These are phyloP conservation scores for Azemiops feae DNA, from an alignment of 2,113 vertebrate genomes.

Conservation along the genomic window DNA sequence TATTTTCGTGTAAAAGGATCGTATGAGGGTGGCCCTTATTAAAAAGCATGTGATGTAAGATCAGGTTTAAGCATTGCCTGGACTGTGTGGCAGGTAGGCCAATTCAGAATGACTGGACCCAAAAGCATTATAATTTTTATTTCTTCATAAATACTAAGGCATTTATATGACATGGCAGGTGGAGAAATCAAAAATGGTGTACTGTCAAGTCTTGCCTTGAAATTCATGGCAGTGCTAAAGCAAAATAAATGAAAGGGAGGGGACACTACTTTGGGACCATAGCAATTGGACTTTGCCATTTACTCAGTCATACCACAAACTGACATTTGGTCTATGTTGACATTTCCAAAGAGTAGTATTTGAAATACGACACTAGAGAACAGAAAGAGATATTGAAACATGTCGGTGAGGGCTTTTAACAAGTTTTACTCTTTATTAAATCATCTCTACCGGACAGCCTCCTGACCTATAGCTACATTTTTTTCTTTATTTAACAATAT, in stretches of 20 bases:
- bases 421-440: not conserved
- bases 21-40: not conserved
- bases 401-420: not conserved
- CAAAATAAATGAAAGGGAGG: not conserved
- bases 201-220: not conserved
- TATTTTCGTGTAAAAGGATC: not conserved
- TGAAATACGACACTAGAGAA: not conserved
- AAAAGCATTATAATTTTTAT: not conserved
- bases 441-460: not conserved
- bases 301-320: not conserved
- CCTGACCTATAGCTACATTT: not conserved
- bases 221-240: not conserved
- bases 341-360: not conserved
- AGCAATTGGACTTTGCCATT: not conserved
- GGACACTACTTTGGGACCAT: not conserved
- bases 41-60: not conserved
- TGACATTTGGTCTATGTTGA: not conserved
- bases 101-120: not conserved
- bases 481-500: not conserved
- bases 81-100: not conserved
- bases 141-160: not conserved
- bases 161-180: not conserved
- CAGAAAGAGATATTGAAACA: not conserved
- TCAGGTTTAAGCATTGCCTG: not conserved
- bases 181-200: not conserved